A percentile compares a stretch with the other conserved stretches of the same genome.
These are phyloP conservation scores for Alviniconcha strummeri DNA, from an alignment of 2,888 invertebrate genomes.

Conservation along the genomic window DNA sequence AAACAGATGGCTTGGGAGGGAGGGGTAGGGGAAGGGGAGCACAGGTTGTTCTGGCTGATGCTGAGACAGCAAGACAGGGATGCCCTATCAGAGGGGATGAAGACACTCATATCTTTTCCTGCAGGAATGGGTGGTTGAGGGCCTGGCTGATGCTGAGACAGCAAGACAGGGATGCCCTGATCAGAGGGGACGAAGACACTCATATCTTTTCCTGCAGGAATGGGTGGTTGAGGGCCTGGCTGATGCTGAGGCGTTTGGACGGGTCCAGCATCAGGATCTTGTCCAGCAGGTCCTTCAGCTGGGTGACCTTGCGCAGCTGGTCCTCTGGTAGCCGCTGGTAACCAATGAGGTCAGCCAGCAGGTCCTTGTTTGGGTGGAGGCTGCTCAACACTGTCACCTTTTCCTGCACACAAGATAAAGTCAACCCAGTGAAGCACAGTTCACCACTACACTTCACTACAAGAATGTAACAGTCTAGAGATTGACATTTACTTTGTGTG, in stretches of 20 bases:
- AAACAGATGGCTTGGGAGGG: no score
- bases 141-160: slow-evolving; percentile 95
- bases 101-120: slow-evolving; percentile 81
- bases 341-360: slow-evolving; percentile 90
- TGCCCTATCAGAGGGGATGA: no score
- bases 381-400: slow-evolving; percentile 93
- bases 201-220: slow-evolving; percentile 88
- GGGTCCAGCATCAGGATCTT: slow-evolving; percentile 94
- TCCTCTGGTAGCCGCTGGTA: slow-evolving; percentile 91
- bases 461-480: neutral
- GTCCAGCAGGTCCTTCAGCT: slow-evolving; percentile 93
- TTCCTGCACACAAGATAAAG: slow-evolving; percentile 81
- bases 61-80: slow-evolving; percentile 92
- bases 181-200: neutral
- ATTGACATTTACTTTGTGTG: neutral
- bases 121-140: slow-evolving; percentile 94
- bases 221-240: slow-evolving; percentile 93
- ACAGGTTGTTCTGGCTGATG: slow-evolving; percentile 82
- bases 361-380: slow-evolving; percentile 88
- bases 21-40: no score
- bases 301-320: slow-evolving; percentile 92
- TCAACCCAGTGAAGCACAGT: no score
- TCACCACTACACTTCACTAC: neutral
- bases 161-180: slow-evolving; percentile 81
- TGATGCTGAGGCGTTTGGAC: slow-evolving; percentile 92